Evolutionary conservation across 2,888 invertebrate species (phyloP).

Genomic region (Epistrophe grossulariae): DNA sequence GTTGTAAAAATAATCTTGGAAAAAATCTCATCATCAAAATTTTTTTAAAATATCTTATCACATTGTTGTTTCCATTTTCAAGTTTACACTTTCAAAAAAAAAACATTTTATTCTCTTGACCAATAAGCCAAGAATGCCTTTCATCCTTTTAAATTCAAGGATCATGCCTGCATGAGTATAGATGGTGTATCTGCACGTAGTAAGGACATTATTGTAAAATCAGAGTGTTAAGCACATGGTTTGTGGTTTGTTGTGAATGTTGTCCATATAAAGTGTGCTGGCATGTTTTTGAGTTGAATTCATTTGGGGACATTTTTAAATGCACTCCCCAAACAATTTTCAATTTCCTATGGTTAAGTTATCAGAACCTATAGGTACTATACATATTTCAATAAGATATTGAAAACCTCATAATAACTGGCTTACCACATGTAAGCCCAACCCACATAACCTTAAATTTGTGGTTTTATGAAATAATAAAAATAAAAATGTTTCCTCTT

Average conservation of each 20-base stretch:
- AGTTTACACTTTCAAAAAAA: neutral
- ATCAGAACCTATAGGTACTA: too few species aligned
- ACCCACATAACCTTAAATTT: neutral
- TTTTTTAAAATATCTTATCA: too few species aligned
- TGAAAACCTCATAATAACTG: neutral
- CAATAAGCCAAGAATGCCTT: neutral
- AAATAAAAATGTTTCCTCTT: too few species aligned
- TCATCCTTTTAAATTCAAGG: neutral
- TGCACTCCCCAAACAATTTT: neutral
- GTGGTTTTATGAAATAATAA: neutral
- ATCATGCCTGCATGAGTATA: neutral
- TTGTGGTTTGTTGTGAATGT: conserved; percentile 11
- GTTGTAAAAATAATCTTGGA: too few species aligned
- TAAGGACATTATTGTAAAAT: conserved; percentile 21
- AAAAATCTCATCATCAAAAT: too few species aligned
- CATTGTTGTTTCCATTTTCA: too few species aligned
- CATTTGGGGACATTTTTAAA: neutral
- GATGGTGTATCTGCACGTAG: neutral
- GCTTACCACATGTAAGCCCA: neutral
- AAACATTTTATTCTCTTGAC: neutral
- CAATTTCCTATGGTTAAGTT: neutral
- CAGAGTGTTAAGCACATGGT: conserved; percentile 10
- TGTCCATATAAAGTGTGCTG: neutral
- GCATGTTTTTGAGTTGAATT: neutral
- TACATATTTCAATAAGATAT: neutral